Base-by-base conservation (phyloP, 2,888 invertebrate genomes). In the Lasioglossum marginatum region DNA sequence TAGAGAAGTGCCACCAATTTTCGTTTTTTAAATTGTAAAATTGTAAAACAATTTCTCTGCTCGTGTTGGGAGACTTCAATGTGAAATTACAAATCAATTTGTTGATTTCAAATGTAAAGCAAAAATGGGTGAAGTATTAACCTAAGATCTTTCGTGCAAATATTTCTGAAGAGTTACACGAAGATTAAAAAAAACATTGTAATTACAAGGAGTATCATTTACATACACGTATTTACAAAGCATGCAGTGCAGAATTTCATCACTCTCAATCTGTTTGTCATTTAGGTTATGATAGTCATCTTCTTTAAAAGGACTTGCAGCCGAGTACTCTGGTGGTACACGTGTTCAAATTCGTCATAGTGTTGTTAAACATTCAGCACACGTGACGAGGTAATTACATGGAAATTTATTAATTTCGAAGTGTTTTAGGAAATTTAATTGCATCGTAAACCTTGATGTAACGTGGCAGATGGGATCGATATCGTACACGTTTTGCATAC, bases 361-460 rank as follows among this genome's bases (percentile, higher is more conserved):
- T 66, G 34, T 34, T 66, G 23, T 23, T 63, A 2, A 63, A 63
- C 27, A 5, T 31, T 16, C 31, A 8, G 23, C 4, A 23, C 66
- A 66, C 66, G 66, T 66, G 66, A 34, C 34, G 0, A 16, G 6
- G 3, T 34, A 34, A 66, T 10, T 66, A 34, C 1, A 66, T 34
- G 66, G 66, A 66, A 34, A 66, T 66, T 66, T 19, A 34, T 63
- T 31, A 63, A 63, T 66, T 10, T 16, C 34, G 19, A 66, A 66
- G 23, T 43, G 31, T 77, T 71, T 77, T 40, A 71, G 52, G 70
- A 73, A 73, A 84, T 68, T 48, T 71, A 70, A 74, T 84, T 31
- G 45, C 10, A 10, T 60, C 40, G 12, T 12, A 31, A 68, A 66
- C 45, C 45, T 60, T 74, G 70, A 31, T 14, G 31, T 63, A 66